Conservation (phyloP, 2,888 invertebrate species). For the Ommatoiulus sabulosus region DNA sequence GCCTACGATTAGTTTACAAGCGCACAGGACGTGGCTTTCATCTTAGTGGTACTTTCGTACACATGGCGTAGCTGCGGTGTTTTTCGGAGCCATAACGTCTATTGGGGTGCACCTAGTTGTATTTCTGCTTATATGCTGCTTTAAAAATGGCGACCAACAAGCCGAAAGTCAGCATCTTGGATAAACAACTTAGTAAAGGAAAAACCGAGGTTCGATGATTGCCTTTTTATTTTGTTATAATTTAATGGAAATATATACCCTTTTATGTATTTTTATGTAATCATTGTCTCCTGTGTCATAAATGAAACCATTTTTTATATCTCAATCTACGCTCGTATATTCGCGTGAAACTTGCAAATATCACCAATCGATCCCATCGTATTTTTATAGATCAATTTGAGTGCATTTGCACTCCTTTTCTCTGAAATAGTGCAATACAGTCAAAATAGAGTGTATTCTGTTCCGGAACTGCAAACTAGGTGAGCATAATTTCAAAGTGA, state of each 20-base stretch:
- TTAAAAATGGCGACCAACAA: conserved; percentile 56
- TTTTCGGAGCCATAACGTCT: too few relatives aligned
- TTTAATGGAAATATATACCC: conserved; percentile 35
- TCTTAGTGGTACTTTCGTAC: too few relatives aligned
- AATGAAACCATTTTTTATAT: neutral
- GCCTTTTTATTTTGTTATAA: neutral
- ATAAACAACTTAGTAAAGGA: conserved; percentile 91
- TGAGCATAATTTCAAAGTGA: conserved; percentile 71
- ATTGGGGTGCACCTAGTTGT: too few relatives aligned
- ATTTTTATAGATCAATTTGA: conserved; percentile 74
- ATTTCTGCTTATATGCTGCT: neutral
- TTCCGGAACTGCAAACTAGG: conserved; percentile 71
- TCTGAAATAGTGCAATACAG: conserved; percentile 99
- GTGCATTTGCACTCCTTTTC: conserved; percentile 94
- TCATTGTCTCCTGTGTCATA: neutral
- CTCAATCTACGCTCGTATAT: neutral
- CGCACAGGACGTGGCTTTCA: too few relatives aligned
- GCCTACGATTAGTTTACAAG: too few relatives aligned
- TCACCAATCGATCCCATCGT: neutral
- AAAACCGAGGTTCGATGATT: conserved; percentile 80
- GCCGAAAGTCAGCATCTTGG: conserved; percentile 74
- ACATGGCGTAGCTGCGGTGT: too few relatives aligned
- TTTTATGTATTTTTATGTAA: neutral
- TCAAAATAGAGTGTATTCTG: conserved; percentile 75
- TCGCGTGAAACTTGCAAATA: conserved; percentile 6